Evolutionary conservation across 2,888 invertebrate species (phyloP), one percentile per base, ranked within the genome.

Genomic region (Ormyrus nitidulus): DNA sequence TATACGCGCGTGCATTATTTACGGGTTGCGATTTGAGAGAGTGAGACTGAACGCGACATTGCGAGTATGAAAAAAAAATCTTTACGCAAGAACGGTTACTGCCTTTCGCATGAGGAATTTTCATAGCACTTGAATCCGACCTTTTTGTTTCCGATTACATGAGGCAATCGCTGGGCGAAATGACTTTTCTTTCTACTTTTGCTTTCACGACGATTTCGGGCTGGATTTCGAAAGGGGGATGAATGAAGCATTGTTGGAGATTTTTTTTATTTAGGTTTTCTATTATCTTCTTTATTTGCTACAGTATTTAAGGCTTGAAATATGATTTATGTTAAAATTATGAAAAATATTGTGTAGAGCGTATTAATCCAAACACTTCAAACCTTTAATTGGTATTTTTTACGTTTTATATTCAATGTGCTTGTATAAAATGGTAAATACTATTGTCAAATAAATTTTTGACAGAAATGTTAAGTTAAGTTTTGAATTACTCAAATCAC

Each of bases 1-100:
- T 13, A 54, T 70, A 64, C 19, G 9, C 6, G 59, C 19, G 9
- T 71, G 65, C 44, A 71, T 77, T 77, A 71, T 77, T 77, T 71
- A 77, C 71, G 65, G 44, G 44, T n/a, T 61, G 34, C 44, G 71
- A 61, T 51, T 51, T 13, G 11, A 58, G 11, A 58, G 13, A 34
- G 34, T 3, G 34, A 34, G 34, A 34, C 34, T 4, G 34, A 11
- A 13, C 5, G 10, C 11, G 66, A 64, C n/a, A 11, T 64, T 48
- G 34, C 34, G 2, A 34, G 34, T 34, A 34, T 46, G 5, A n/a
- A 9, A 10, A 46, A 34, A 70, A 70, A 44, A 59, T 48, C 9
- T 58, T n/a, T 70, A n/a, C 54, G 59, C 49, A 34, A 34, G 10
- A 9, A 46, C 62, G 46, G 51, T 9, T n/a, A 62, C 34, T 5